These are phyloP conservation scores for Platynereis dumerilii DNA, from an alignment of 2,888 invertebrate species.

Conservation along the genomic window DNA sequence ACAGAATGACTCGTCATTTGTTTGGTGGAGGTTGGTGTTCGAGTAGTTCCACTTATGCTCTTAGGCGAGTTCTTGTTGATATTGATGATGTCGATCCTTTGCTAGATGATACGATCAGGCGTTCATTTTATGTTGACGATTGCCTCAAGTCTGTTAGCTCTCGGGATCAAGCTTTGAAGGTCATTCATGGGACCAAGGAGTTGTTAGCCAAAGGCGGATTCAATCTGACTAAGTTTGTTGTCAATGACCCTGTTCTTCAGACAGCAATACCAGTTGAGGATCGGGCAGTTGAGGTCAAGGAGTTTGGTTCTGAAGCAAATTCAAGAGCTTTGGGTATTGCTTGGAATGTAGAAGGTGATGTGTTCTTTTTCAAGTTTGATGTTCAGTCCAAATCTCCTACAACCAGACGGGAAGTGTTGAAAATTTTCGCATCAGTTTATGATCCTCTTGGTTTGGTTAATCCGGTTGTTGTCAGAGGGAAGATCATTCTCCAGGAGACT, in stretches of 20 bases:
- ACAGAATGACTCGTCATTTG: conserved; percentile 25
- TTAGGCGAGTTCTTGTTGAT: conserved; percentile 13
- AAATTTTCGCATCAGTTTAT: conserved; percentile 33
- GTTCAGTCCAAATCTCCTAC: too few species aligned
- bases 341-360: conserved; percentile 27
- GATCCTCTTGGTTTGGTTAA: conserved; percentile 39
- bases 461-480: conserved; percentile 36
- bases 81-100: background rate
- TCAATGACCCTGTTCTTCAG: conserved; percentile 32
- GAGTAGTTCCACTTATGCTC: conserved; percentile 23
- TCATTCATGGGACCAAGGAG: conserved; percentile 19
- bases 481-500: conserved; percentile 39
- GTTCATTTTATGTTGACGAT: conserved; percentile 36
- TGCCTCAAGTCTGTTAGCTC: conserved; percentile 23
- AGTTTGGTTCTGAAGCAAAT: conserved; percentile 26
- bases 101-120: conserved; percentile 20
- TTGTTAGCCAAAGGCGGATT: conserved; percentile 30
- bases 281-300: conserved; percentile 19
- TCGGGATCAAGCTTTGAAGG: conserved; percentile 12
- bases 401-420: conserved; percentile 33
- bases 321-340: conserved; percentile 25
- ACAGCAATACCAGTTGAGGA: conserved; percentile 30
- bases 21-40: conserved; percentile 24
- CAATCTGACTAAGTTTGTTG: conserved; percentile 37
- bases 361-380: conserved; percentile 15